These are phyloP conservation scores for Zonotrichia leucophrys DNA, from an alignment of 2,113 vertebrate species.

Conservation along the genomic window DNA sequence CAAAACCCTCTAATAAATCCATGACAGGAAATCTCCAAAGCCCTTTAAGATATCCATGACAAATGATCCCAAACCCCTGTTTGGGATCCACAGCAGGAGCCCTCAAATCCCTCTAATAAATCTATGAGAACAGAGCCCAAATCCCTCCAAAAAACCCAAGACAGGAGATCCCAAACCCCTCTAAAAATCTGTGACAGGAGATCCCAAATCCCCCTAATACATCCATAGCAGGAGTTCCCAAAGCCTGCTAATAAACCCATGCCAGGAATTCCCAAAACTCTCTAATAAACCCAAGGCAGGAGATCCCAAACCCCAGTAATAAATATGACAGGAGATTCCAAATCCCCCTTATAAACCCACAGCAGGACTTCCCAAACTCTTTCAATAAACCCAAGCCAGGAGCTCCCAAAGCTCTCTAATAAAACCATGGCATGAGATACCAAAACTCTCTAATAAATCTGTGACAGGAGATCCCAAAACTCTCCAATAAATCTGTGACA, in stretches of 20 bases:
- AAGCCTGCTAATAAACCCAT: background rate
- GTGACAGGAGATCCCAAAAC: accelerated
- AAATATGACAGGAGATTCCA: too few relatives aligned
- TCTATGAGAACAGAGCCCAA: accelerated
- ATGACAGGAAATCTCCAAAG: background rate
- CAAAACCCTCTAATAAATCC: background rate
- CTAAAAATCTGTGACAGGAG: background rate
- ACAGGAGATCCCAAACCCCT: accelerated
- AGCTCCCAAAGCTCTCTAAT: too few relatives aligned
- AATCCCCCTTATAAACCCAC: too few relatives aligned
- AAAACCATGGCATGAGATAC: too few relatives aligned
- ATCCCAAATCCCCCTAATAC: too few relatives aligned
- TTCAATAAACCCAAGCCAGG: too few relatives aligned
- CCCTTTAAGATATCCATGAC: too few relatives aligned
- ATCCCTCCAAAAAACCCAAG: accelerated
- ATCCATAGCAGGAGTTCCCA: too few relatives aligned
- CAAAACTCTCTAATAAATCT: background rate
- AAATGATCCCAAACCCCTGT: background rate
- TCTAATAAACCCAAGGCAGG: accelerated
- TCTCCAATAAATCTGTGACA: accelerated
- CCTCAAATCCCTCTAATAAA: background rate
- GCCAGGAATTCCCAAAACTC: background rate
- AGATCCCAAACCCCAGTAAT: background rate
- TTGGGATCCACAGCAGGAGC: background rate
- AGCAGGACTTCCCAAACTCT: too few relatives aligned